Evolutionary conservation across 92 coral and sea anemone genomes (phyloP).

Genomic region (Phenganax subtilis): DNA sequence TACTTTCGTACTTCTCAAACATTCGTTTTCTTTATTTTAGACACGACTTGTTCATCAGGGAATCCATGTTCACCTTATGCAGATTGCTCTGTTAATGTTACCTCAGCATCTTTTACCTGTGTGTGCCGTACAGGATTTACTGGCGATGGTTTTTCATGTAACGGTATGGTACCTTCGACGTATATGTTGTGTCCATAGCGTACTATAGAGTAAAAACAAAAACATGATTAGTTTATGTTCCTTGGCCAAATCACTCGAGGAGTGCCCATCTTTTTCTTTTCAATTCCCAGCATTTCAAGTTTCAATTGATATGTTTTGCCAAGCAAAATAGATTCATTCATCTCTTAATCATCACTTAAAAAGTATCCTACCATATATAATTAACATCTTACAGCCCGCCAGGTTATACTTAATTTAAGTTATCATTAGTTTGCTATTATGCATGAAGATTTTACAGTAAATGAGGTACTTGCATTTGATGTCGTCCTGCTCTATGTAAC

Average conservation of each 20-base stretch:
- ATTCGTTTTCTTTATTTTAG: not conserved
- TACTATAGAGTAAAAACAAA: not conserved
- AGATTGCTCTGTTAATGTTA: conserved; percentile 20
- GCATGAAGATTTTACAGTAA: too few species aligned
- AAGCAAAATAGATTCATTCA: too few species aligned
- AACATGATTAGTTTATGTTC: not conserved
- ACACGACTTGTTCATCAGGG: not conserved
- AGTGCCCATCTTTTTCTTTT: too few species aligned
- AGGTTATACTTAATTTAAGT: not conserved
- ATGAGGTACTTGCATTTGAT: too few species aligned
- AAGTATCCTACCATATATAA: not conserved
- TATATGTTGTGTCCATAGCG: not conserved
- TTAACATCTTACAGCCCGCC: conserved; percentile 20
- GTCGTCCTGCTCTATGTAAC: too few species aligned
- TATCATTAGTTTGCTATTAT: not conserved
- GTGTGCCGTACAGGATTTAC: conserved; percentile 13
- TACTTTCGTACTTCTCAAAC: not conserved
- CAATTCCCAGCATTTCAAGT: not conserved
- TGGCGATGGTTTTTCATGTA: conserved; percentile 24
- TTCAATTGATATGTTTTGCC: not conserved
- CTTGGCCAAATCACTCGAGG: too few species aligned
- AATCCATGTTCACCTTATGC: conserved; percentile 32
- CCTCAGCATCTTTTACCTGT: not conserved
- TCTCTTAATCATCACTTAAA: too few species aligned
- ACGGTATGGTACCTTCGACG: not conserved